Percentiles rank a stretch among this genome's conserved stretches.
These are phyloP conservation scores for Baronia brevicornis DNA, from an alignment of 2,888 invertebrate species.

Conservation along the genomic window DNA sequence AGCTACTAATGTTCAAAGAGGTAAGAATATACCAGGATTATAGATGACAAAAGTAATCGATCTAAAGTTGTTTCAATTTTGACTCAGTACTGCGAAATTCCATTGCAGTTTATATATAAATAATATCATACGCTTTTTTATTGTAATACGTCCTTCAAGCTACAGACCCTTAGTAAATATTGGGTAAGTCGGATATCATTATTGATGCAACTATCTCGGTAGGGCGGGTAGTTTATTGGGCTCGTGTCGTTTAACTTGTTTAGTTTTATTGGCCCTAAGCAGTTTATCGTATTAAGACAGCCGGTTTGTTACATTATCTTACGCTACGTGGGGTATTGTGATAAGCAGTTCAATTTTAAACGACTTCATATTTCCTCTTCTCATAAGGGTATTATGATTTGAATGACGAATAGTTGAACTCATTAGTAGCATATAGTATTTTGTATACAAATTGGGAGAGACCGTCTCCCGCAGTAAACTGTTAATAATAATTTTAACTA, in stretches of 20 bases:
- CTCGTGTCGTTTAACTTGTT: slow-evolving; percentile 59
- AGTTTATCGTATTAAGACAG: slow-evolving; percentile 67
- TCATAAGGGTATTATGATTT: slow-evolving; percentile 4
- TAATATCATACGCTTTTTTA: too few species aligned
- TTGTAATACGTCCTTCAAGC: too few species aligned
- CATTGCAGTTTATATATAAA: too few species aligned
- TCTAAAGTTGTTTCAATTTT: too few species aligned
- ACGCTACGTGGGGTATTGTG: slow-evolving; percentile 48
- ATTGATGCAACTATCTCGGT: slow-evolving; percentile 38
- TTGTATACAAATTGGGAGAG: too few species aligned
- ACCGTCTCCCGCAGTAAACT: too few species aligned
- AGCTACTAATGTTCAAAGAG: too few species aligned
- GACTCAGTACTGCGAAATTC: too few species aligned
- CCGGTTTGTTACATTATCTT: slow-evolving; percentile 46
- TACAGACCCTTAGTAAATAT: slow-evolving; percentile 21
- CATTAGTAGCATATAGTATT: slow-evolving; percentile 4
- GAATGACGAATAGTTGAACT: slow-evolving; percentile 4
- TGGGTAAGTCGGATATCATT: slow-evolving; percentile 35
- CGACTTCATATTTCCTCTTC: slow-evolving; percentile 25
- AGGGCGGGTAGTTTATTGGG: slow-evolving; percentile 50
- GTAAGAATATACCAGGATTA: too few species aligned
- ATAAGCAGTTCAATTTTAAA: slow-evolving; percentile 51
- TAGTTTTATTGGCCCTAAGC: slow-evolving; percentile 61
- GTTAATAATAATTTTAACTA: too few species aligned
- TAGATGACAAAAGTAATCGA: too few species aligned